Evolutionary conservation across 2,113 vertebrate species (phyloP).

Genomic region (Passer domesticus): DNA sequence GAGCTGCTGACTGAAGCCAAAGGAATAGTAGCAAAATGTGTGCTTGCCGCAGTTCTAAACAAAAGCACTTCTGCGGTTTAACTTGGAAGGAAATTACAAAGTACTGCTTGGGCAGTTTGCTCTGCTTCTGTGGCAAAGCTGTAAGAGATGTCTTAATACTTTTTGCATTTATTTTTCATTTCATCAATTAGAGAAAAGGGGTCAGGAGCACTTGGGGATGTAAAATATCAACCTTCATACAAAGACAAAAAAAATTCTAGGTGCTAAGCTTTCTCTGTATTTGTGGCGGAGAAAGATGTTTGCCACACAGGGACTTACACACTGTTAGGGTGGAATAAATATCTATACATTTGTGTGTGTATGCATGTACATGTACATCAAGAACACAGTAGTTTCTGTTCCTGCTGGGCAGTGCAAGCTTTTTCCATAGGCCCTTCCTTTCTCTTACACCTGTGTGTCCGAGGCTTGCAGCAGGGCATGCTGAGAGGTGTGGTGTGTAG

Average conservation of each 20-base stretch:
- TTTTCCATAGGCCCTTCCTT: background rate
- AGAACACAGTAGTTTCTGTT: background rate
- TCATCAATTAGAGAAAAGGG: background rate
- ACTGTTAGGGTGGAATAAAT: background rate
- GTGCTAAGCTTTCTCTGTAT: background rate
- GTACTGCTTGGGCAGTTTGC: background rate
- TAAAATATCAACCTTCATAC: background rate
- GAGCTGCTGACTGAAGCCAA: background rate
- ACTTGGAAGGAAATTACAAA: background rate
- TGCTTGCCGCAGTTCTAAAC: background rate
- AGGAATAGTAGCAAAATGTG: background rate
- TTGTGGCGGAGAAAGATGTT: background rate
- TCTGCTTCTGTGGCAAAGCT: background rate
- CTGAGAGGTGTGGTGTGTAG: background rate
- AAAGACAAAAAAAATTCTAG: background rate
- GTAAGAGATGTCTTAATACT: background rate
- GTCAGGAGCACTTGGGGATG: background rate
- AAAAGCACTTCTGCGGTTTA: background rate
- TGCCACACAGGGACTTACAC: background rate
- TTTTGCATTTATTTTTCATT: background rate
- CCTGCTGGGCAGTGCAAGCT: background rate
- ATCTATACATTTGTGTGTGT: background rate
- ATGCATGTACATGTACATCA: too few species aligned
- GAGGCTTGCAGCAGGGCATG: background rate
- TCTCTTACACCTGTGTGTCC: background rate